Percentiles rank a stretch among this genome's conserved stretches.
Evolutionary conservation across 2,888 invertebrate species (phyloP).

Genomic region (Euproctis similis): DNA sequence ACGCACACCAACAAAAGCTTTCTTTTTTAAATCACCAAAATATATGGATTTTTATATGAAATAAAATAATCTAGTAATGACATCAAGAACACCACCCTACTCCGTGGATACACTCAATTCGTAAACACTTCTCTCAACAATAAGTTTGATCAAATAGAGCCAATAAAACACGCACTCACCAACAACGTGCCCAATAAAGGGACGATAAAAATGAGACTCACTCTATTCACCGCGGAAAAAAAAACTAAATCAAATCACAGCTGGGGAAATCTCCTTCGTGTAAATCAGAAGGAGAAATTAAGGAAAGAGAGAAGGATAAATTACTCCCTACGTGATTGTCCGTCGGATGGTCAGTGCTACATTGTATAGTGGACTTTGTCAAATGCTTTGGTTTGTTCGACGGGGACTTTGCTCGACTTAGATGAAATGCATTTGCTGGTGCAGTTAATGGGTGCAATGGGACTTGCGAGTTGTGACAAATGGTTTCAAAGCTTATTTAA

Average conservation of each 20-base stretch:
- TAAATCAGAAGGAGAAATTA: conserved; percentile 22
- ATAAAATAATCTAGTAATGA: no score
- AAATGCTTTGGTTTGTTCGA: conserved; percentile 5
- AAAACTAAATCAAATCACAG: conserved; percentile 21
- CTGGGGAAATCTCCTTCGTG: conserved; percentile 13
- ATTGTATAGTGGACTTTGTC: conserved; percentile 4
- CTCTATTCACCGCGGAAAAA: no score
- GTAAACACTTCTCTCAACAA: conserved; percentile 11
- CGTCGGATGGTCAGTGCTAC: conserved; percentile 7
- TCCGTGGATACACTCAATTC: conserved; percentile 5
- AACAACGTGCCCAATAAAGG: conserved; percentile 10
- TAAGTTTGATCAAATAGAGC: conserved; percentile 10
- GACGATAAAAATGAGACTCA: conserved; percentile 14
- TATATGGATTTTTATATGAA: no score
- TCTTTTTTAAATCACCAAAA: no score
- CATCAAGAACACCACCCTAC: no score
- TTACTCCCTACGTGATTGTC: conserved; percentile 18
- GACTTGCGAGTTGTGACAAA: conserved; percentile 9
- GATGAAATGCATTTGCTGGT: conserved; percentile 7
- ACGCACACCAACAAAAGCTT: no score
- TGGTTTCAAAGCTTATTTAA: no score
- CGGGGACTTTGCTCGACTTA: no score
- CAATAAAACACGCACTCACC: conserved; percentile 17
- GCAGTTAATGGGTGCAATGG: conserved; percentile 19
- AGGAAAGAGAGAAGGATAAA: conserved; percentile 6